These are phyloP conservation scores for Pseudochromis fuscus DNA, from an alignment of 2,797 vertebrate genomes.

Conservation along the genomic window DNA sequence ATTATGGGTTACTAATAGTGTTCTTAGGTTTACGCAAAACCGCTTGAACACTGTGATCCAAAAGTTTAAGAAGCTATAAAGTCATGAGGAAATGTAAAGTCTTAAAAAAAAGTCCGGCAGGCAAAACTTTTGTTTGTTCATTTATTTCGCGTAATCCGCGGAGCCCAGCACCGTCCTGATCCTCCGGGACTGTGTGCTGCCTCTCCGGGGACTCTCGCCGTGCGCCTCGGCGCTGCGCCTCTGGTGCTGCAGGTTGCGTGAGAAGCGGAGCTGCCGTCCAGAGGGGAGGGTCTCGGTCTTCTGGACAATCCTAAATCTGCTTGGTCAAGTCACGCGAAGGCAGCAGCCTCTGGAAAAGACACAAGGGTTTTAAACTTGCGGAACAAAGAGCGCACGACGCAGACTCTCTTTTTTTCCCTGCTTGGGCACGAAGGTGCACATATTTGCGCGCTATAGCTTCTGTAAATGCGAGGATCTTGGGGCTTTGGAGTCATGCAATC, in stretches of 20 bases:
- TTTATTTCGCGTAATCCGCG: conserved; percentile 12
- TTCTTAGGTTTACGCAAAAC: neutral
- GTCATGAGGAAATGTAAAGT: neutral
- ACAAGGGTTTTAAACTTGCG: conserved; percentile 83
- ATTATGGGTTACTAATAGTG: neutral
- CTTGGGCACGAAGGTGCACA: conserved; percentile 81
- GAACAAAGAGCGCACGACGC: conserved; percentile 81
- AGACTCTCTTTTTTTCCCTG: conserved; percentile 49
- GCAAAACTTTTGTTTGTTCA: neutral
- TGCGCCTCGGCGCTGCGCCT: conserved; percentile 70
- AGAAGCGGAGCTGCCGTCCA: conserved; percentile 78
- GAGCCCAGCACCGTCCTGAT: neutral
- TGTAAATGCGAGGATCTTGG: conserved; percentile 77
- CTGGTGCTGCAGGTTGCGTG: conserved; percentile 82
- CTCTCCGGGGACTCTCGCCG: conserved; percentile 56
- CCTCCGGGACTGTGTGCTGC: conserved; percentile 13
- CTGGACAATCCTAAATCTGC: conserved; percentile 87
- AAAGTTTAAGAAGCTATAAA: neutral
- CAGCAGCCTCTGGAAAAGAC: conserved; percentile 84
- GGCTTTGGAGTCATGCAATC: conserved; percentile 85
- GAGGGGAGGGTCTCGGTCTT: conserved; percentile 83
- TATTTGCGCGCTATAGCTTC: conserved; percentile 78
- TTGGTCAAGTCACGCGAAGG: conserved; percentile 88
- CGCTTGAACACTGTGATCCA: neutral
- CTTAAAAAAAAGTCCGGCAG: neutral